phyloP scores from a whole-genome alignment of 2,797 vertebrate species.

The Cyprinella venusta region DNA sequence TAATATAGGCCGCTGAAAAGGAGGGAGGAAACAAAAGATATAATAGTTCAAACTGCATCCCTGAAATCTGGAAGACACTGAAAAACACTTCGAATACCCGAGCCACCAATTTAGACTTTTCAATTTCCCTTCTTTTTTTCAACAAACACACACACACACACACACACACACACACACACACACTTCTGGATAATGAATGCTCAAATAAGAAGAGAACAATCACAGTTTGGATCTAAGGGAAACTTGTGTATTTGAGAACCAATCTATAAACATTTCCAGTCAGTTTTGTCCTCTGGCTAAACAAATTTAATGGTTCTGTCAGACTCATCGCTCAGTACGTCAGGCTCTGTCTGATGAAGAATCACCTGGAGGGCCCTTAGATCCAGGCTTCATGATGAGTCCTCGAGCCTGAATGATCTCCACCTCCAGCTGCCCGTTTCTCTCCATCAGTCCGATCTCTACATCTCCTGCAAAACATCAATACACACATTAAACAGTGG shows the following conservation, averaged over 20 bases:
- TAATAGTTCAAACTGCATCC: background rate
- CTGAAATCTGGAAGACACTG: constrained; percentile 10
- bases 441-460: constrained; percentile 93
- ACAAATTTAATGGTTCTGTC: background rate
- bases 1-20: constrained; percentile 93
- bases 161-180: constrained; percentile 10
- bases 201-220: background rate
- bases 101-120: background rate
- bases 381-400: constrained; percentile 93
- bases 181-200: constrained; percentile 12
- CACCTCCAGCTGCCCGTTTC: constrained; percentile 95
- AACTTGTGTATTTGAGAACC: background rate
- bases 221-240: background rate
- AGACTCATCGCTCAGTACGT: background rate
- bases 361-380: constrained; percentile 94
- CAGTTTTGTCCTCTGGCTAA: constrained; percentile 9
- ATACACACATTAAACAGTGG: background rate
- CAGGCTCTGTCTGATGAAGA: background rate
- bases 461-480: constrained; percentile 84
- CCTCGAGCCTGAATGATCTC: constrained; percentile 97
- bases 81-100: background rate
- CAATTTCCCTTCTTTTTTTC: background rate
- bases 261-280: constrained; percentile 9
- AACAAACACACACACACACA: constrained; percentile 33
- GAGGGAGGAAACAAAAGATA: constrained; percentile 37